phyloP scores from a whole-genome alignment of 37 sponge, comb jelly and placozoan genomes.

The Eunapius fragilis region DNA sequence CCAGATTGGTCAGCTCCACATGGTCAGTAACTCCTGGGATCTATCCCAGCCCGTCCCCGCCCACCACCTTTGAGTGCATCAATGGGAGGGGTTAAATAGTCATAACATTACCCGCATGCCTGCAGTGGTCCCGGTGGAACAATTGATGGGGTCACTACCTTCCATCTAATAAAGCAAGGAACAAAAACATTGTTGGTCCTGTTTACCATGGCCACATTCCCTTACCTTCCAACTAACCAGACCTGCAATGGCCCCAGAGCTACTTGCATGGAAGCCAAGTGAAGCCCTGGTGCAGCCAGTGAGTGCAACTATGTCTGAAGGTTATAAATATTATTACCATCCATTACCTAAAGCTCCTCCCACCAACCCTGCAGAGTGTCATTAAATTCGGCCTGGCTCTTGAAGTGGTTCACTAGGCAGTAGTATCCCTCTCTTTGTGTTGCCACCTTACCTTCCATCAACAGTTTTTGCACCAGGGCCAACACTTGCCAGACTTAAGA shows the following conservation, averaged over 20 bases:
- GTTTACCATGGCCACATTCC: too few species aligned
- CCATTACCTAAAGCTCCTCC: not conserved
- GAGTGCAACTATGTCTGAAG: conserved; percentile 83
- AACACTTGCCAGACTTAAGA: conserved; percentile 81
- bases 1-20: conserved; percentile 71
- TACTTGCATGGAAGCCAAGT: conserved; percentile 85
- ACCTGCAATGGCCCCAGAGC: conserved; percentile 88
- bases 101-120: not conserved
- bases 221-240: conserved; percentile 73
- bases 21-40: conserved; percentile 82
- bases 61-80: not conserved
- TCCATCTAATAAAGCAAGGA: conserved; percentile 16
- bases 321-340: not conserved
- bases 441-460: conserved; percentile 72
- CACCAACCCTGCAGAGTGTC: conserved; percentile 73
- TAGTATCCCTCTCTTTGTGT: conserved; percentile 97
- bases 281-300: conserved; percentile 71
- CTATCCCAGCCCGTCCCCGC: conserved; percentile 8
- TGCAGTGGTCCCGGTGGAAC: conserved; percentile 51
- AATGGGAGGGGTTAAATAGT: not conserved
- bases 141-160: conserved; percentile 65
- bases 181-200: too few species aligned
- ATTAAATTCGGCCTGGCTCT: conserved; percentile 89
- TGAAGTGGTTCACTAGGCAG: conserved; percentile 85
- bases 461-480: conserved; percentile 64